Percentiles rank a stretch among this genome's conserved stretches.
Conservation (phyloP, 2,113 vertebrate genomes). For the Ophthalmolycus amberensis region DNA sequence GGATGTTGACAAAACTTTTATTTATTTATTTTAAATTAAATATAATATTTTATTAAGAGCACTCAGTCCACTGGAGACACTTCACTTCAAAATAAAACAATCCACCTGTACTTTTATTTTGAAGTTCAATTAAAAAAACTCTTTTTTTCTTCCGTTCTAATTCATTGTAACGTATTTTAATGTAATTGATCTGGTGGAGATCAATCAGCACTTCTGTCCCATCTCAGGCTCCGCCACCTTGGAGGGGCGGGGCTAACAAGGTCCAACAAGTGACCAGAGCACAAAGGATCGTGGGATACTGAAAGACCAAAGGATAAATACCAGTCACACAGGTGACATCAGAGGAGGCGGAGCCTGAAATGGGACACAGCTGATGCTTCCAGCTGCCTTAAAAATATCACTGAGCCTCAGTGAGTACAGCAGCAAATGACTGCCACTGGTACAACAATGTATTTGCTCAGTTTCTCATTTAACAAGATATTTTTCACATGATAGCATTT, state of each 20-base stretch:
- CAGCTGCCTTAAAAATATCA: slow-evolving; percentile 49
- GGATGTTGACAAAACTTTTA: slow-evolving; percentile 16
- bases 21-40: slow-evolving; percentile 43
- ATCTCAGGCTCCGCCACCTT: background rate
- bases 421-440: background rate
- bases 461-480: background rate
- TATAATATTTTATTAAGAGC: slow-evolving; percentile 28
- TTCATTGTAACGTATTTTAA: slow-evolving; percentile 16
- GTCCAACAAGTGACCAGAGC: background rate
- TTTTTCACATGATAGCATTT: background rate
- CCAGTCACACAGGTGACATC: slow-evolving; percentile 3
- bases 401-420: slow-evolving; percentile 15
- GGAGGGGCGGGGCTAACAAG: background rate
- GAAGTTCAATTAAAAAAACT: background rate
- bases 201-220: background rate
- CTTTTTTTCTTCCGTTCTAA: background rate
- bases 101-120: slow-evolving; percentile 30
- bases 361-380: slow-evolving; percentile 19
- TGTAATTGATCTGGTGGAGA: slow-evolving; percentile 11
- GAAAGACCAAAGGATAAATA: slow-evolving; percentile 27
- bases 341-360: slow-evolving; percentile 18
- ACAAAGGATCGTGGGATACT: slow-evolving; percentile 28
- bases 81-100: slow-evolving; percentile 8
- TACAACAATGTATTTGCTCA: background rate
- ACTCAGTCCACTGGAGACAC: background rate